Evolutionary conservation across 2,888 invertebrate genomes (phyloP).

Genomic region (Cheilosia vulpina): DNA sequence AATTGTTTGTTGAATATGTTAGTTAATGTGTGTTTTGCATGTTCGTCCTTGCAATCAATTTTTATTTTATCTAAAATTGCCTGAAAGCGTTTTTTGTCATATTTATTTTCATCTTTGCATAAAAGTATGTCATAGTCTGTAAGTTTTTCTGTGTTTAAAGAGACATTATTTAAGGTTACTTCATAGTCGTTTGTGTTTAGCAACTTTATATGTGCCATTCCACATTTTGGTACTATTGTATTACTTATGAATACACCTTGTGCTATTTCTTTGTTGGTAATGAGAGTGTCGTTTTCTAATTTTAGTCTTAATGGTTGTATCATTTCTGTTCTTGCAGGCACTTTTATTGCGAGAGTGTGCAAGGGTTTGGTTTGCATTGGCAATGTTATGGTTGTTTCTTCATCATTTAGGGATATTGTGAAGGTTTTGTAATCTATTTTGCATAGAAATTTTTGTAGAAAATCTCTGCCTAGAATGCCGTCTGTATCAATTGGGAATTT

Average conservation of each 20-base stretch:
- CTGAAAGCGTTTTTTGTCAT: background rate
- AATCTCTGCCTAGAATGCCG: conserved; percentile 1
- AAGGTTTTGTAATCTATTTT: conserved; percentile 13
- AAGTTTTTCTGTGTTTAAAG: background rate
- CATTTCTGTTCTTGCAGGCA: conserved; percentile 5
- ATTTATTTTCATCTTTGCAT: background rate
- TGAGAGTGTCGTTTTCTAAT: background rate
- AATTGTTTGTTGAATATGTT: conserved; percentile 35
- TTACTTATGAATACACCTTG: conserved; percentile 16
- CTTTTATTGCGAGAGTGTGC: conserved; percentile 2
- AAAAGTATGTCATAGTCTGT: background rate
- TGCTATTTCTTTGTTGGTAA: conserved; percentile 18
- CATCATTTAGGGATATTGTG: conserved; percentile 1
- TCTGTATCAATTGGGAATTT: conserved; percentile 8
- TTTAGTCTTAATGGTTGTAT: conserved; percentile 7
- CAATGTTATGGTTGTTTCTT: conserved; percentile 18
- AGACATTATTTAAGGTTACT: background rate
- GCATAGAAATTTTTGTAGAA: background rate
- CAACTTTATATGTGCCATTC: conserved; percentile 4
- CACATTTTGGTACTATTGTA: conserved; percentile 11
- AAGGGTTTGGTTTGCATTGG: conserved; percentile 26
- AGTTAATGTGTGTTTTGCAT: background rate
- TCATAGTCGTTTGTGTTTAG: conserved; percentile 8
- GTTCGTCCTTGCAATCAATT: background rate
- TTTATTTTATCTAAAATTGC: background rate